phyloP scores from a whole-genome alignment of 2,888 invertebrate species.

The Rapana venosa region DNA sequence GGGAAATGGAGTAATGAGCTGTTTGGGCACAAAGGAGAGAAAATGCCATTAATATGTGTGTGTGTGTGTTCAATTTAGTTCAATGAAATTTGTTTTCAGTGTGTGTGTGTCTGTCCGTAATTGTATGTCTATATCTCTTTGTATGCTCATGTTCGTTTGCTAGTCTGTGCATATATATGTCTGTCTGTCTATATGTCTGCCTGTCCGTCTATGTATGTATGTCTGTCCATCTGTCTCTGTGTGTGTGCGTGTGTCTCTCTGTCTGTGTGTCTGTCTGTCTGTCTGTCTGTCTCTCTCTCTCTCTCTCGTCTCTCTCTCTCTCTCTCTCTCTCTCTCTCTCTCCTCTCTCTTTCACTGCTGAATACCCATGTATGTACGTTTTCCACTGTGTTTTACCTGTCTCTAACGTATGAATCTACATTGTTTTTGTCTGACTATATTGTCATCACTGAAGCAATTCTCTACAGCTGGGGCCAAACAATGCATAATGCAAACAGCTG shows the following conservation, averaged over 20 bases:
- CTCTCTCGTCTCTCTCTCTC: background rate
- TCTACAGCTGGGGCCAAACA: too few species aligned
- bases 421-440: too few species aligned
- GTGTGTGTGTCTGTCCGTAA: background rate
- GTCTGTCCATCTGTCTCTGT: background rate
- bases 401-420: too few species aligned
- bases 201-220: background rate
- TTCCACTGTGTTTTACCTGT: too few species aligned
- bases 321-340: conserved; percentile 1
- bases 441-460: too few species aligned
- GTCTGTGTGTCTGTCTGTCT: background rate
- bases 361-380: too few species aligned
- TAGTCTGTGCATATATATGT: too few species aligned
- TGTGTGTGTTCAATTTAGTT: too few species aligned
- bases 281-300: background rate
- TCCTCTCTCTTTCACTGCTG: background rate
- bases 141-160: background rate
- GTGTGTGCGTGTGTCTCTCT: background rate
- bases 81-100: background rate
- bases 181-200: background rate
- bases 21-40: too few species aligned
- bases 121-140: background rate
- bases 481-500: too few species aligned
- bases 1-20: too few species aligned
- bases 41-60: too few species aligned